Evolutionary conservation across 2,888 invertebrate genomes (phyloP).

Genomic region (Diaprepes abbreviatus): DNA sequence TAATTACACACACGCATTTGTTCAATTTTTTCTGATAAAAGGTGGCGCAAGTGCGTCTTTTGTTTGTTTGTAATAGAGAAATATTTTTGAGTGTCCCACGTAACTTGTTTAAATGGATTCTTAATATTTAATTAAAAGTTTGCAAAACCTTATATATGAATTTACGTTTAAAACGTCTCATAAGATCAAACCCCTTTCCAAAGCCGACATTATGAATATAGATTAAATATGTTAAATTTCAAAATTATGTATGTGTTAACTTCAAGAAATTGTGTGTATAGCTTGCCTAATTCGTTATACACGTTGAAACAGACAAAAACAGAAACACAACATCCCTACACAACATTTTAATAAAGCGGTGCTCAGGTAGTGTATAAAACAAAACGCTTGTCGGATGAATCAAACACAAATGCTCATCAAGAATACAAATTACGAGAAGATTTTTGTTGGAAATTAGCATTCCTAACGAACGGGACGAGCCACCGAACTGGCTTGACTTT

Average conservation of each 20-base stretch:
- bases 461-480: conserved; percentile 48
- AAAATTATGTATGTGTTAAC: not conserved
- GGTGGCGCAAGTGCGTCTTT: too few relatives aligned
- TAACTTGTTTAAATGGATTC: too few relatives aligned
- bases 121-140: too few relatives aligned
- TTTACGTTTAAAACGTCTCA: too few relatives aligned
- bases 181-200: too few relatives aligned
- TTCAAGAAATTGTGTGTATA: conserved; percentile 3
- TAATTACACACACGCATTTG: too few relatives aligned
- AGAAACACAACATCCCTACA: conserved; percentile 27
- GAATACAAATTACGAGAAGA: conserved; percentile 49
- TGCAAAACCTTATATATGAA: too few relatives aligned
- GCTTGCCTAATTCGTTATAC: conserved; percentile 19
- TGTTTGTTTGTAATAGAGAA: too few relatives aligned
- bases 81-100: too few relatives aligned
- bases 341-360: conserved; percentile 41
- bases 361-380: conserved; percentile 48
- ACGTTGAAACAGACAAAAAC: conserved; percentile 19
- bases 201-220: too few relatives aligned
- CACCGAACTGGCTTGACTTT: conserved; percentile 47
- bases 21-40: too few relatives aligned
- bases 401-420: conserved; percentile 48
- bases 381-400: conserved; percentile 47
- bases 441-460: conserved; percentile 50
- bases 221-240: not conserved